Conservation (phyloP, 2,797 vertebrate species). For the Chanos chanos region DNA sequence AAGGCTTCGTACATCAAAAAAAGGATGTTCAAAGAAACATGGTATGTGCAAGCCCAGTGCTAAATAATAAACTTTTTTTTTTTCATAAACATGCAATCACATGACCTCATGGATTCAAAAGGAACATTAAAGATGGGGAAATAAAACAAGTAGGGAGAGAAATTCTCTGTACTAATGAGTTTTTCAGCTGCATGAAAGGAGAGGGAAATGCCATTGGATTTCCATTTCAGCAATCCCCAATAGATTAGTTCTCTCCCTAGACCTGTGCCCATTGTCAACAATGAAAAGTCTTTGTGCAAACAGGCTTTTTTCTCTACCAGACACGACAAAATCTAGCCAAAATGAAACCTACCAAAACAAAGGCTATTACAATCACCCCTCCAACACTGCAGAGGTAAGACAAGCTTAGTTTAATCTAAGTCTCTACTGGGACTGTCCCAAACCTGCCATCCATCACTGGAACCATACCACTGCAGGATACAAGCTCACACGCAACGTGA, state of each 20-base stretch:
- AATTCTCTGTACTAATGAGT: background rate
- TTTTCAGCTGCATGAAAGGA: background rate
- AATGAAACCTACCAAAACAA: conserved; percentile 30
- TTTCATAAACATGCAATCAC: background rate
- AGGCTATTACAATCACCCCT: conserved; percentile 26
- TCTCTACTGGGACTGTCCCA: conserved; percentile 10
- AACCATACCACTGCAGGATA: background rate
- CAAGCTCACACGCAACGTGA: background rate
- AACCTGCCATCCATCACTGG: conserved; percentile 23
- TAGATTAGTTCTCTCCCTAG: background rate
- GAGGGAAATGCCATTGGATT: background rate
- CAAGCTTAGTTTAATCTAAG: conserved; percentile 32
- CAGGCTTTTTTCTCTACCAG: conserved; percentile 33
- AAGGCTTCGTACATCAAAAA: no score
- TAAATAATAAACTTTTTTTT: background rate
- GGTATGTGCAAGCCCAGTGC: no score
- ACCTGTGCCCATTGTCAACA: conserved; percentile 14
- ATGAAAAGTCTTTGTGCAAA: conserved; percentile 3
- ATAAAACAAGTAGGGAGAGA: background rate
- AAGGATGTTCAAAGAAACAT: background rate
- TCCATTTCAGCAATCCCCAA: conserved; percentile 3
- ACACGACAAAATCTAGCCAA: conserved; percentile 25
- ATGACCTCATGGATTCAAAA: no score
- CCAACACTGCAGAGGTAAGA: conserved; percentile 8
- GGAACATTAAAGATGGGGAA: background rate